Evolutionary conservation across 1,140 invertebrate species (phyloP).

Genomic region (Vanessa tameamea): DNA sequence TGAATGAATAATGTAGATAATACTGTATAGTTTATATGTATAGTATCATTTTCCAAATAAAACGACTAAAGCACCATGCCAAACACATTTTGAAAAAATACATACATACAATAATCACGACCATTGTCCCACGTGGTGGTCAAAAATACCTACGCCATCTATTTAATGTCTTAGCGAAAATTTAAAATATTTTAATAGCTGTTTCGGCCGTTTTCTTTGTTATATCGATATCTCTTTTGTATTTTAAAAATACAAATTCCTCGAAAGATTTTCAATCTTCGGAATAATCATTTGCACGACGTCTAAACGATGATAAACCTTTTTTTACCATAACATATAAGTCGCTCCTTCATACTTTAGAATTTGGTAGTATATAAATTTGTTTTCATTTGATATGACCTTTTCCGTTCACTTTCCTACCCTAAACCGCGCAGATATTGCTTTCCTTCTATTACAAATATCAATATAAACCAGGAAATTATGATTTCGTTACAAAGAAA

Average conservation of each 20-base stretch:
- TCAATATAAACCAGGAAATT: constrained; percentile 43
- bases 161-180: constrained; percentile 41
- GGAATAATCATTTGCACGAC: constrained; percentile 64
- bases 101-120: constrained; percentile 54
- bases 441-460: constrained; percentile 50
- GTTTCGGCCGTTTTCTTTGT: constrained; percentile 24
- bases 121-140: constrained; percentile 48
- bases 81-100: constrained; percentile 68
- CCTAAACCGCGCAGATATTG: constrained; percentile 63
- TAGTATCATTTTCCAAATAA: constrained; percentile 69
- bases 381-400: constrained; percentile 77
- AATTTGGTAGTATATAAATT: constrained; percentile 66
- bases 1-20: constrained; percentile 67
- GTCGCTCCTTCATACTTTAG: constrained; percentile 62
- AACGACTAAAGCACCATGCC: constrained; percentile 75
- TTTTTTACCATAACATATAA: constrained; percentile 60
- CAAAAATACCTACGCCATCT: constrained; percentile 44
- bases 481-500: constrained; percentile 48
- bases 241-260: constrained; percentile 75
- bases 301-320: constrained; percentile 65
- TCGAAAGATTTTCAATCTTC: constrained; percentile 77
- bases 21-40: constrained; percentile 68
- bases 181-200: constrained; percentile 38
- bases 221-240: constrained; percentile 46
- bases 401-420: constrained; percentile 61